Percentiles rank a stretch among this genome's conserved stretches.
Conservation (phyloP, 2,113 vertebrate species). For the Muscicapa adusta region DNA sequence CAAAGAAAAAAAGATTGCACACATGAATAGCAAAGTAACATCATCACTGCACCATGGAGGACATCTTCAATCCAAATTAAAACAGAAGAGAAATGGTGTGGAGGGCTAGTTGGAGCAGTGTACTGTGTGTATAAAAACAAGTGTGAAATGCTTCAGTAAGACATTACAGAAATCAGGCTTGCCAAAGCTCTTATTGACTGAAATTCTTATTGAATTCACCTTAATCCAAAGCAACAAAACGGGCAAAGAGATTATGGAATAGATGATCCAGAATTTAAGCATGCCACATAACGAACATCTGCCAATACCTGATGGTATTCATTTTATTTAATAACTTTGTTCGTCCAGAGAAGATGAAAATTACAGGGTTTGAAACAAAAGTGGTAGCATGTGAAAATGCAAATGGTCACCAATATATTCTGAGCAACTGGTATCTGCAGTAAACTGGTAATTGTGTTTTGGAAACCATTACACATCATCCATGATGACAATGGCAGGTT, state of each 20-base stretch:
- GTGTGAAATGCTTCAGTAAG: background rate
- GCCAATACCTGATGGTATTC: background rate
- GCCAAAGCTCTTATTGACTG: background rate
- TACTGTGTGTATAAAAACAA: background rate
- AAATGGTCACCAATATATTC: background rate
- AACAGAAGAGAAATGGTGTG: background rate
- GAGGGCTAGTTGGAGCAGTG: background rate
- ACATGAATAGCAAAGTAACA: background rate
- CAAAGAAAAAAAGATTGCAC: background rate
- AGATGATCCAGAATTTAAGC: background rate
- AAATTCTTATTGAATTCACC: background rate
- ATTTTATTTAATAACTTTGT: background rate
- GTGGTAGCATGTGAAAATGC: background rate
- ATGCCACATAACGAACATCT: background rate
- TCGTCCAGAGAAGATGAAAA: background rate
- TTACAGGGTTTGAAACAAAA: background rate
- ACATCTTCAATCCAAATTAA: background rate
- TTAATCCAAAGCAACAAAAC: background rate
- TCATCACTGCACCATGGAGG: background rate
- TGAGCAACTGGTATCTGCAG: background rate
- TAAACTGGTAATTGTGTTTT: background rate
- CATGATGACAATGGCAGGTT: background rate
- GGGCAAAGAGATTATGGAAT: background rate
- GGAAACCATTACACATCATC: background rate
- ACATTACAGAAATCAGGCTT: background rate